Evolutionary conservation across 2,113 vertebrate genomes (phyloP).

Genomic region (Colinus virginianus): DNA sequence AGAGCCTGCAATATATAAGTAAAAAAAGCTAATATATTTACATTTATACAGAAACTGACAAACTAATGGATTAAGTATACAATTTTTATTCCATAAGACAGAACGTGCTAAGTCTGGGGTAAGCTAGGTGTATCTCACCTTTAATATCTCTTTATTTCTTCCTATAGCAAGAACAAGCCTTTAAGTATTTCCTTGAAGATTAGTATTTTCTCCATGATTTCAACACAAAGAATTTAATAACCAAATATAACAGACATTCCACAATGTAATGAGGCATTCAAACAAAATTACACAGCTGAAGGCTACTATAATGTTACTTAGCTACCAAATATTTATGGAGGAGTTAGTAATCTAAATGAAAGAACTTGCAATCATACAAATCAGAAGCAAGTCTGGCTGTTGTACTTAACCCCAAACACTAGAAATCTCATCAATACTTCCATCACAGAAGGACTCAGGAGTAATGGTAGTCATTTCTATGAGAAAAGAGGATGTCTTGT

Average conservation of each 20-base stretch:
- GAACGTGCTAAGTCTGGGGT: neutral
- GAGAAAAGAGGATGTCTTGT: constrained; percentile 21
- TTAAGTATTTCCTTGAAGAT: neutral
- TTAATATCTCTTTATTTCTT: neutral
- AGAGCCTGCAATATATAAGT: neutral
- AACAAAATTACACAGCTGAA: neutral
- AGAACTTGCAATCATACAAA: neutral
- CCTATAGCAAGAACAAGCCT: no score
- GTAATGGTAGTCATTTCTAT: neutral
- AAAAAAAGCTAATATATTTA: neutral
- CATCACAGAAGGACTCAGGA: constrained; percentile 6
- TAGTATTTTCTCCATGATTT: neutral
- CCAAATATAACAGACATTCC: neutral
- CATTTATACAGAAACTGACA: neutral
- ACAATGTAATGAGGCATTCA: neutral
- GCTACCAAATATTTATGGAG: neutral
- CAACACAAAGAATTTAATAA: neutral
- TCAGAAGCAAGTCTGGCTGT: neutral
- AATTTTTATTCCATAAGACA: neutral
- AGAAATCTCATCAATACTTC: neutral
- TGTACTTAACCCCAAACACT: neutral
- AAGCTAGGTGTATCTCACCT: neutral
- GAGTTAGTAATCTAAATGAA: neutral
- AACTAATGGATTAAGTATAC: neutral
- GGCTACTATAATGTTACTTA: neutral